Evolutionary conservation across 2,888 invertebrate genomes (phyloP), one percentile per base, ranked within the genome.

Genomic region (Rhabditoides inermis): DNA sequence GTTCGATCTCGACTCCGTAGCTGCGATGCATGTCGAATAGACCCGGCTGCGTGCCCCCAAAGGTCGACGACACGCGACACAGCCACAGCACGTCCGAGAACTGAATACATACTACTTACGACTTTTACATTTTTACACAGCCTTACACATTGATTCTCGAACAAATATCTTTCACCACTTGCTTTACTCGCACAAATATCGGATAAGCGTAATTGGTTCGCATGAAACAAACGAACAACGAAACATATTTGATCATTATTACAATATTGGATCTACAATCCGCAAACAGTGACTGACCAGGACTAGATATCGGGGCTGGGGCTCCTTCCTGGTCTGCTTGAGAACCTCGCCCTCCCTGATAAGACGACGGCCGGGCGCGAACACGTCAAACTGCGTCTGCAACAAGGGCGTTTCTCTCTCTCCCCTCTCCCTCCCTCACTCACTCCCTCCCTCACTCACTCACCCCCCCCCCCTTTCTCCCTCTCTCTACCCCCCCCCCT

Each of bases 1-100:
- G 45, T 12, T 68, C 69, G 42, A 70, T 54, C 3, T 67, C 63
- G 22, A 72, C 63, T n/a, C 56, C 51, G 53, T 71, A 71, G 36
- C 63, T 61, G 18, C 60, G 46, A 4, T 47, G 36, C 59, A 63
- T 55, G 44, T 72, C 68, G 52, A 70, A 67, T 26, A 61, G 47
- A 2, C 58, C 50, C 53, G 22, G 37, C 32, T n/a, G 51, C 22
- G 25, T 40, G 44, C 2, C 36, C n/a, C 4, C 49, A 49, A 1
- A 59, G 40, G 28, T 46, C 7, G 15, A 59, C 35, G 41, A 28
- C 37, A 44, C 63, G 2, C 69, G 65, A 42, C 71, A 72, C 15
- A 72, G 61, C 60, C 70, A 68, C 30, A 72, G 58, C n/a, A 44
- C 56, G 58, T 73, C 73, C 6, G 63, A 61, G 60, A 72, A 72